Conservation (phyloP, 2,113 vertebrate species). For the Empidonax alnorum region DNA sequence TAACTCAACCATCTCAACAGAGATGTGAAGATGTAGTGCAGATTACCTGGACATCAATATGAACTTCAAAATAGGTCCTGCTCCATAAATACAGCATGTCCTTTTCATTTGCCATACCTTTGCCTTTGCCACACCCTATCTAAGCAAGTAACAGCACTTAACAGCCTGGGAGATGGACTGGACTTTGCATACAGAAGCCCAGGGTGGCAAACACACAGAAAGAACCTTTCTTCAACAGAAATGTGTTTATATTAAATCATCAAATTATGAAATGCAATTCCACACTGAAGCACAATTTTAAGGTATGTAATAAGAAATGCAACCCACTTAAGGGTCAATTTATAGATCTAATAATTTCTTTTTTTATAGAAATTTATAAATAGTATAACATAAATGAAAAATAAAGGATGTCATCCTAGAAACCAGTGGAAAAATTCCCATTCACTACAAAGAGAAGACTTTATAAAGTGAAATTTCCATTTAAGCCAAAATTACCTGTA, state of each 20-base stretch:
- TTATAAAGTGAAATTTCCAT: background rate
- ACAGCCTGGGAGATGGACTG: background rate
- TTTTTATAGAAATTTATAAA: background rate
- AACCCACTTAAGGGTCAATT: background rate
- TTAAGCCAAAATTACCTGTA: background rate
- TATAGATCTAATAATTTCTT: slow-evolving; percentile 10
- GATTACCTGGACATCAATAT: background rate
- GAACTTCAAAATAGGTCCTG: background rate
- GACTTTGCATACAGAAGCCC: background rate
- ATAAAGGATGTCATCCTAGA: background rate
- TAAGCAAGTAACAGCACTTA: background rate
- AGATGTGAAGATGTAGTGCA: background rate
- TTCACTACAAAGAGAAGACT: background rate
- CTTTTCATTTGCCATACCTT: background rate
- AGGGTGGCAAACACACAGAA: background rate
- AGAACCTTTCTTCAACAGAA: background rate
- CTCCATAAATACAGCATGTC: background rate
- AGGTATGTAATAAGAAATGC: background rate
- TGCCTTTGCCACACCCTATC: background rate
- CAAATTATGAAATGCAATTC: slow-evolving; percentile 23
- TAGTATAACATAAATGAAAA: background rate
- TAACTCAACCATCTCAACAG: background rate
- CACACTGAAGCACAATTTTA: slow-evolving; percentile 35
- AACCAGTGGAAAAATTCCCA: background rate
- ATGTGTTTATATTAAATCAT: background rate